Percentiles rank a stretch among this genome's conserved stretches.
Evolutionary conservation across 2,888 invertebrate species (phyloP).

Genomic region (Zaprionus lineosus): DNA sequence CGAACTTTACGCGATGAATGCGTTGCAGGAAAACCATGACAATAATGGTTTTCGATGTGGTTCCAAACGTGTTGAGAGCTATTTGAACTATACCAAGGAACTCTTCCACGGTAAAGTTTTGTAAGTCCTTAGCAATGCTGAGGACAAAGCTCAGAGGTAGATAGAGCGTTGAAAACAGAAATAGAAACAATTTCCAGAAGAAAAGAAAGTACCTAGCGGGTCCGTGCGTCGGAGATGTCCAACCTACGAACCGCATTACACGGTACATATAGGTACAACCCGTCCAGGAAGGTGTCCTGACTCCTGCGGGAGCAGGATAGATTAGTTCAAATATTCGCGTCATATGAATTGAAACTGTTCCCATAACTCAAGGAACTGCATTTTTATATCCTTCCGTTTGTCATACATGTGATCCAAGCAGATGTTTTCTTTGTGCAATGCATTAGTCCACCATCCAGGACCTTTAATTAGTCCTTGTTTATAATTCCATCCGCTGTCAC

Average conservation of each 20-base stretch:
- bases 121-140: not conserved
- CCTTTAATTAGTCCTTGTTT: too few relatives aligned
- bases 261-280: not conserved
- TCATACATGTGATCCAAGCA: too few relatives aligned
- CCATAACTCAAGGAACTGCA: too few relatives aligned
- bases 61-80: not conserved
- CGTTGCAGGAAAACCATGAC: not conserved
- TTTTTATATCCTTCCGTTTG: too few relatives aligned
- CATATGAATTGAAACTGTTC: too few relatives aligned
- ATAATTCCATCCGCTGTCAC: too few relatives aligned
- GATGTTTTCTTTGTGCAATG: too few relatives aligned
- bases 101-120: not conserved
- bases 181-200: not conserved
- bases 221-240: not conserved
- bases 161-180: not conserved
- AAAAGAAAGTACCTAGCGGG: not conserved
- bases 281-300: not conserved
- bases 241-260: not conserved
- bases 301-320: not conserved
- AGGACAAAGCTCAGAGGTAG: constrained; percentile 11
- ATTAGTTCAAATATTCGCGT: not conserved
- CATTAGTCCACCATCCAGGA: too few relatives aligned
- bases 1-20: not conserved
- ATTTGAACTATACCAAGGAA: constrained; percentile 1
- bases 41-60: not conserved